A percentile compares a stretch with the other conserved stretches of the same genome.
Conservation (phyloP, 2,797 vertebrate genomes). For the Dromococcyx pavoninus region DNA sequence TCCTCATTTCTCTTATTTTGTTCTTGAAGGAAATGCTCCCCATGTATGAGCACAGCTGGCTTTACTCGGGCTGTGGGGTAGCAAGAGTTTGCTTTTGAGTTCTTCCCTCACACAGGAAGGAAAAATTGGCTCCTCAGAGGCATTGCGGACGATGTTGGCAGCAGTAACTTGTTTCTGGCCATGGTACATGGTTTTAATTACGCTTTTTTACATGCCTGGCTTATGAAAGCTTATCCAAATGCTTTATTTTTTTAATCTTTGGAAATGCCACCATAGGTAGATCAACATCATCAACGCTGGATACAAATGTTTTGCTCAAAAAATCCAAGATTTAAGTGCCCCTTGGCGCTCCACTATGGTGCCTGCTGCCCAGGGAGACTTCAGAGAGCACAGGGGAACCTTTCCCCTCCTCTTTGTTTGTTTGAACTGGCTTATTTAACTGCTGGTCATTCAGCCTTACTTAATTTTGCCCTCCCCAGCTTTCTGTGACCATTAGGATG, state of each 20-base stretch:
- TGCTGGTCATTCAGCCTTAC: constrained; percentile 38
- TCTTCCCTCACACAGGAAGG: constrained; percentile 47
- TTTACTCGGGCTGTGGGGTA: background rate
- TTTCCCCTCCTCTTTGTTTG: constrained; percentile 14
- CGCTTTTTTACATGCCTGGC: background rate
- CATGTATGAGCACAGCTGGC: constrained; percentile 26
- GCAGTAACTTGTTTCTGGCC: constrained; percentile 11
- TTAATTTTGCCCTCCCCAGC: constrained; percentile 38
- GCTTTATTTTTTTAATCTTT: background rate
- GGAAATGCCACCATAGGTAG: background rate
- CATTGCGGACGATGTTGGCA: constrained; percentile 22
- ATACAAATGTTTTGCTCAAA: background rate
- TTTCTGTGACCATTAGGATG: constrained; percentile 44
- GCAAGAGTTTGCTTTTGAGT: background rate
- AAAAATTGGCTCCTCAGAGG: constrained; percentile 37
- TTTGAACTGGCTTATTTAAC: constrained; percentile 43
- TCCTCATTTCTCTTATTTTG: constrained; percentile 7
- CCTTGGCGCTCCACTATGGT: background rate
- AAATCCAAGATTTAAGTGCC: background rate
- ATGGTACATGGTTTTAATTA: constrained; percentile 27
- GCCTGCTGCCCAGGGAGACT: background rate
- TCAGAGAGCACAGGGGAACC: background rate
- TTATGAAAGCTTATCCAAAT: background rate
- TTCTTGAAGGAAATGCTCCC: constrained; percentile 20
- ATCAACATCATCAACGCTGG: background rate